Evolutionary conservation across 2,888 invertebrate genomes (phyloP).

Genomic region (Exocentrus adspersus): DNA sequence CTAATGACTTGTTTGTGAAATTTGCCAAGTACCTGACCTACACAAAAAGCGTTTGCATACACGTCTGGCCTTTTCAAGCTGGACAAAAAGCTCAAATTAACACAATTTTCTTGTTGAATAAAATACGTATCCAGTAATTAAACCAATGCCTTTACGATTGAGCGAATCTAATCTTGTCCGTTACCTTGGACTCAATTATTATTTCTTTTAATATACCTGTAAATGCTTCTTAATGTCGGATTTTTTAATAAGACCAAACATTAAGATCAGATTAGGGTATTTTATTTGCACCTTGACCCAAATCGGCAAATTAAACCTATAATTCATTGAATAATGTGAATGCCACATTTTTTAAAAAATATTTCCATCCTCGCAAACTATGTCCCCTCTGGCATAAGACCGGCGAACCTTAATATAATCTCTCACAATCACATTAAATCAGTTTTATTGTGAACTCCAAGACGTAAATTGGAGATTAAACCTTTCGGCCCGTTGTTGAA

Average conservation of each 20-base stretch:
- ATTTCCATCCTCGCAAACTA: too few relatives aligned
- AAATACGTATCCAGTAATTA: background rate
- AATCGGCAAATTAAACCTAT: background rate
- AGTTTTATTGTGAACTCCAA: slow-evolving; percentile 40
- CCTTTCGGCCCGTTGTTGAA: slow-evolving; percentile 37
- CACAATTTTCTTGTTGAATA: background rate
- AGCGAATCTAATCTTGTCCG: background rate
- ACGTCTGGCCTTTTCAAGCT: too few relatives aligned
- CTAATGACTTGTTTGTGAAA: too few relatives aligned
- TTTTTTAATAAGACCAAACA: background rate
- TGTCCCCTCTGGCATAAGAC: background rate
- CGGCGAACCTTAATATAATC: slow-evolving; percentile 28
- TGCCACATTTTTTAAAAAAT: too few relatives aligned
- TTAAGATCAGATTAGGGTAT: background rate
- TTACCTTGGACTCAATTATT: background rate
- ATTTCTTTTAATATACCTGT: background rate
- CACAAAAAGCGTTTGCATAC: too few relatives aligned
- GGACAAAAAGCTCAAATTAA: too few relatives aligned
- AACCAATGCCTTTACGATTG: background rate
- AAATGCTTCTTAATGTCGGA: background rate
- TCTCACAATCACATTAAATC: slow-evolving; percentile 36
- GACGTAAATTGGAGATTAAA: slow-evolving; percentile 43
- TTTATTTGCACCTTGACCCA: background rate
- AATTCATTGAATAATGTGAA: background rate
- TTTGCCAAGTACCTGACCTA: too few relatives aligned